Evolutionary conservation across 2,888 invertebrate species (phyloP).

Genomic region (Drosophila melanosoma): DNA sequence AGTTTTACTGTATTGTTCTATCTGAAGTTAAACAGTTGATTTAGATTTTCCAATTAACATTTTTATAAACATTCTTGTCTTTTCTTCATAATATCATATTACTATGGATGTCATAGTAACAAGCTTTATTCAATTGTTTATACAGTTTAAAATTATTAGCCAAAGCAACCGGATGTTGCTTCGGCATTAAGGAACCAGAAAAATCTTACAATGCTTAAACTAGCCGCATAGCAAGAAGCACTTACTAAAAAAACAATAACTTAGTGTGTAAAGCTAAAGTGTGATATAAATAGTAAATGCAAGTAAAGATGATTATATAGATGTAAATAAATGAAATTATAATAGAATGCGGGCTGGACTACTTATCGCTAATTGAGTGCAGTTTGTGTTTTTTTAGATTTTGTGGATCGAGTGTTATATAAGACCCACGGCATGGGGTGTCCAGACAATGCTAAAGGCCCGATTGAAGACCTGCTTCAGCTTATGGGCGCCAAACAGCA

Average conservation of each 20-base stretch:
- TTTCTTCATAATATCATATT: constrained; percentile 18
- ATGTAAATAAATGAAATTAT: constrained; percentile 17
- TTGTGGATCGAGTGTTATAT: constrained; percentile 45
- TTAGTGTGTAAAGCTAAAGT: constrained; percentile 30
- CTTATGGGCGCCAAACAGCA: constrained; percentile 79
- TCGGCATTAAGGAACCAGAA: constrained; percentile 66
- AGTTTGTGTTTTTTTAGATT: constrained; percentile 2
- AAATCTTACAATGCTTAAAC: constrained; percentile 40
- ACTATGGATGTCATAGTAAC: constrained; percentile 47
- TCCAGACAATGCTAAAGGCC: constrained; percentile 74
- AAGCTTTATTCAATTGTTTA: constrained; percentile 46
- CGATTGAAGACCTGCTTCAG: constrained; percentile 79
- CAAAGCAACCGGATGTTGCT: constrained; percentile 30
- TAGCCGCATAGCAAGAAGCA: constrained; percentile 28
- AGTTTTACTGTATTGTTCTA: neutral
- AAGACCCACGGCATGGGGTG: constrained; percentile 77
- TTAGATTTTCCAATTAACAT: neutral
- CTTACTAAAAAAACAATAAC: constrained; percentile 40
- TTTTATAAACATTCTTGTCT: neutral
- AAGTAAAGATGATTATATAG: neutral
- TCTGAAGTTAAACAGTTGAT: neutral
- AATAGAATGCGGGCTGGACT: constrained; percentile 54
- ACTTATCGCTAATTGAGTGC: constrained; percentile 31
- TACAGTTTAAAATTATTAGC: constrained; percentile 39
- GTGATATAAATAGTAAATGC: constrained; percentile 65